phyloP scores from a whole-genome alignment of 2,797 vertebrate genomes.

The Lerista edwardsae region DNA sequence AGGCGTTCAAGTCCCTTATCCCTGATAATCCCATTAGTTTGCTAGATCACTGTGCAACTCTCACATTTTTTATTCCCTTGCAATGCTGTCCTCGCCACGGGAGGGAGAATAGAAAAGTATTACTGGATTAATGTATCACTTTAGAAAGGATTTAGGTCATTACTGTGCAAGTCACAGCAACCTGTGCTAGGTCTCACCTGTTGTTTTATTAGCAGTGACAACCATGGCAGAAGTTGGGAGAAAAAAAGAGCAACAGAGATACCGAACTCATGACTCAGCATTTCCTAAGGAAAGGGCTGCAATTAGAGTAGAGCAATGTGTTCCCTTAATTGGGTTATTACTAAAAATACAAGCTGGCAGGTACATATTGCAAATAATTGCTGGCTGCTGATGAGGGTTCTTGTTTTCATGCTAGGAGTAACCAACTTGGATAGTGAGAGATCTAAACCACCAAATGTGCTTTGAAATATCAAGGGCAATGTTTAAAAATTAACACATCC shows the following conservation, averaged over 20 bases:
- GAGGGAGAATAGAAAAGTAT: constrained; percentile 35
- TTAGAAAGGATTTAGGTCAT: constrained; percentile 45
- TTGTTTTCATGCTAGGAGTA: not conserved
- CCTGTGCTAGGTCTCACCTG: constrained; percentile 37
- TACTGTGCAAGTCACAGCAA: constrained; percentile 43
- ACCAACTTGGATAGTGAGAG: not conserved
- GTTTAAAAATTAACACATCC: too few relatives aligned
- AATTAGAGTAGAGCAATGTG: constrained; percentile 4
- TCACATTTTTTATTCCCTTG: not conserved
- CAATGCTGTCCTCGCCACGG: constrained; percentile 1
- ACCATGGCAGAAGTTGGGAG: not conserved
- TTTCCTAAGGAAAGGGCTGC: constrained; percentile 28
- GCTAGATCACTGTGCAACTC: constrained; percentile 15
- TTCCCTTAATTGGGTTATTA: constrained; percentile 18
- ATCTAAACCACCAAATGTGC: not conserved
- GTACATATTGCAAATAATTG: constrained; percentile 18
- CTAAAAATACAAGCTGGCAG: constrained; percentile 3
- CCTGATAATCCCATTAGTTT: constrained; percentile 51
- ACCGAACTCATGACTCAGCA: constrained; percentile 49
- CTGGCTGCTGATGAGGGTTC: not conserved
- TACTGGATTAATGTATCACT: constrained; percentile 38
- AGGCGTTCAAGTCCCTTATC: constrained; percentile 42
- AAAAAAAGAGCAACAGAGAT: constrained; percentile 22
- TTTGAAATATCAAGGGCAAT: not conserved
- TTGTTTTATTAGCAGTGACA: constrained; percentile 58